Evolutionary conservation across 2,113 vertebrate species (phyloP), one percentile per base, ranked within the genome.

Genomic region (Triplophysa rosa): DNA sequence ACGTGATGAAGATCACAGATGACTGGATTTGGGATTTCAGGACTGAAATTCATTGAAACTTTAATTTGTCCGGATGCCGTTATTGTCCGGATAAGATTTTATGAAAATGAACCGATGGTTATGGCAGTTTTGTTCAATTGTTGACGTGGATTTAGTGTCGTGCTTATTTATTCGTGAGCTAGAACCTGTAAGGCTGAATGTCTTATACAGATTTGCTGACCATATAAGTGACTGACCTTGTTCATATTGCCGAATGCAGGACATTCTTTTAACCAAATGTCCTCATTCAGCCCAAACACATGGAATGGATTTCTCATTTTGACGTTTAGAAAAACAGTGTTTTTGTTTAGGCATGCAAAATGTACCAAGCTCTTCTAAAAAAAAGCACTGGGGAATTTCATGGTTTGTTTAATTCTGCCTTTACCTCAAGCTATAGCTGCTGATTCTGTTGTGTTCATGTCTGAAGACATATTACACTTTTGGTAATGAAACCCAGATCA

Each of bases 181-280:
- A 59, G 67, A 68, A 49, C 56, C 79, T 73, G 65, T 74, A 83
- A 84, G 78, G 68, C 75, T 80, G 81, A 83, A 81, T 88, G 87
- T 85, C 88, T 87, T 82, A 79, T 71, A 88, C 78, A 91, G 90
- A 90, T 91, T 91, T 90, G 86, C 82, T 14, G 80, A 85, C 81
- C 77, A 65, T 45, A 54, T 45, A 54, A 83, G 82, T 77, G 80
- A 86, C 87, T 84, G 69, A 90, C 87, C 84, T 67, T 80, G 54
- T 68, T 77, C 80, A 82, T 85, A 87, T 80, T 86, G 87, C 88
- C 88, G 61, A 82, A 76, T 61, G 58, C 45, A 24, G 84, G 73
- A 88, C 87, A 85, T 84, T 80, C 80, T 76, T 83, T 83, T 87
- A 63, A 21, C 33, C 70, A 69, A 68, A 78, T 16, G 2, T 68